Percentiles rank a stretch among this genome's conserved stretches.
Conservation (phyloP, 2,888 invertebrate species). For the Mythimna vitellina region DNA sequence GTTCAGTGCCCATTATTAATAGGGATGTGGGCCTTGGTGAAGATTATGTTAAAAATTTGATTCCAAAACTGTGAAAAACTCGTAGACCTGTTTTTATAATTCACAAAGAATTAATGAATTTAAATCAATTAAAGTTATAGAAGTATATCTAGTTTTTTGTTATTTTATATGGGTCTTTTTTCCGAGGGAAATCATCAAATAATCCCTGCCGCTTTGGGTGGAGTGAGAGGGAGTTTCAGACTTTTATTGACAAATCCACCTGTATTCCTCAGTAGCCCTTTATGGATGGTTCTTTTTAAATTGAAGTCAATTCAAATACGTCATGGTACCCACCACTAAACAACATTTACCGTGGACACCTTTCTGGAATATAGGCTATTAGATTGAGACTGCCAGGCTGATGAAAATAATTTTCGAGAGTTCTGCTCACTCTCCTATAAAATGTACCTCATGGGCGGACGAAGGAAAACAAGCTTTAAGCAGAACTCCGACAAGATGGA, state of each 20-base stretch:
- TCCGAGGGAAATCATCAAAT: too few relatives aligned
- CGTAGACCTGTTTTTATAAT: conserved; percentile 29
- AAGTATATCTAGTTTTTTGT: background rate
- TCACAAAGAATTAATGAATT: conserved; percentile 54
- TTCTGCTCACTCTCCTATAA: too few relatives aligned
- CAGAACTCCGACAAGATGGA: too few relatives aligned
- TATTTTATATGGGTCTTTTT: background rate
- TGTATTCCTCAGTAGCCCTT: too few relatives aligned
- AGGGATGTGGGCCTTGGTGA: conserved; percentile 77
- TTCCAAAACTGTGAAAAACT: conserved; percentile 38
- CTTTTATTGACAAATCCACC: too few relatives aligned
- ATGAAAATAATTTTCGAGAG: too few relatives aligned
- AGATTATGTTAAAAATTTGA: conserved; percentile 68
- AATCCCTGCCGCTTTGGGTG: too few relatives aligned
- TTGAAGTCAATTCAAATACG: background rate
- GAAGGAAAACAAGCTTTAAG: too few relatives aligned
- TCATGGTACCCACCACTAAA: background rate
- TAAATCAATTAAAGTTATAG: background rate
- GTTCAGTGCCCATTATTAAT: conserved; percentile 72
- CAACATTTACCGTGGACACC: background rate
- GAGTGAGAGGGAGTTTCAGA: too few relatives aligned
- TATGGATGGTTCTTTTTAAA: too few relatives aligned
- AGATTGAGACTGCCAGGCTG: background rate
- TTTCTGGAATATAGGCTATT: too few relatives aligned
- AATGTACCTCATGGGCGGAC: too few relatives aligned